Percentiles rank a stretch among this genome's conserved stretches.
Conservation (phyloP, 2,888 invertebrate species). For the Lochmaea crataegi region DNA sequence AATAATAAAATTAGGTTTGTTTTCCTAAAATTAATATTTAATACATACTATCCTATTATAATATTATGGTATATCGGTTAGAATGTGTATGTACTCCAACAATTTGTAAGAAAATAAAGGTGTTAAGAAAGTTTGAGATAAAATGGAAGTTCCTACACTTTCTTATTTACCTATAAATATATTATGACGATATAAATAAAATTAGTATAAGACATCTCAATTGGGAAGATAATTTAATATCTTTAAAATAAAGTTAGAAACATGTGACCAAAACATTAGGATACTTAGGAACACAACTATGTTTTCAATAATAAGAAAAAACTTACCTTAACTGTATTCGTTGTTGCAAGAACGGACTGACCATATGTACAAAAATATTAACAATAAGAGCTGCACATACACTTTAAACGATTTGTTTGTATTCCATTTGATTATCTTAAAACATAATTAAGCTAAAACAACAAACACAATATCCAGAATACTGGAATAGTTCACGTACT, state of each 20-base stretch:
- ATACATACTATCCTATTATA: too few species aligned
- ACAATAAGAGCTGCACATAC: constrained; percentile 39
- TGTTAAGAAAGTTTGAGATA: too few species aligned
- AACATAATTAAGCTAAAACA: constrained; percentile 34
- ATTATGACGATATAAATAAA: too few species aligned
- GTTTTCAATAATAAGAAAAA: background rate
- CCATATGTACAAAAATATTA: constrained; percentile 43
- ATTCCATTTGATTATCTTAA: constrained; percentile 27
- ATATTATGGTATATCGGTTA: too few species aligned
- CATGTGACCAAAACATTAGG: background rate
- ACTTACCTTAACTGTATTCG: constrained; percentile 42
- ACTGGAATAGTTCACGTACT: constrained; percentile 31
- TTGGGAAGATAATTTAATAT: too few species aligned
- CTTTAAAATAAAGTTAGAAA: too few species aligned
- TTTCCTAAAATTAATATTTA: too few species aligned
- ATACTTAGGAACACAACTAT: background rate
- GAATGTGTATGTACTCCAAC: too few species aligned
- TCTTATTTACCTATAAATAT: too few species aligned
- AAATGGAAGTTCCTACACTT: too few species aligned
- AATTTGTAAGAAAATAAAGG: too few species aligned
- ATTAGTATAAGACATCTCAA: too few species aligned
- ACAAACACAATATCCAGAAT: constrained; percentile 33
- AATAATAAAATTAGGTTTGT: background rate
- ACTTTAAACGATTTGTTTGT: constrained; percentile 31
- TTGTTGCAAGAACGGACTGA: constrained; percentile 34